Base-by-base conservation (phyloP, 2,888 invertebrate species). In the Eutolmus rufibarbis region DNA sequence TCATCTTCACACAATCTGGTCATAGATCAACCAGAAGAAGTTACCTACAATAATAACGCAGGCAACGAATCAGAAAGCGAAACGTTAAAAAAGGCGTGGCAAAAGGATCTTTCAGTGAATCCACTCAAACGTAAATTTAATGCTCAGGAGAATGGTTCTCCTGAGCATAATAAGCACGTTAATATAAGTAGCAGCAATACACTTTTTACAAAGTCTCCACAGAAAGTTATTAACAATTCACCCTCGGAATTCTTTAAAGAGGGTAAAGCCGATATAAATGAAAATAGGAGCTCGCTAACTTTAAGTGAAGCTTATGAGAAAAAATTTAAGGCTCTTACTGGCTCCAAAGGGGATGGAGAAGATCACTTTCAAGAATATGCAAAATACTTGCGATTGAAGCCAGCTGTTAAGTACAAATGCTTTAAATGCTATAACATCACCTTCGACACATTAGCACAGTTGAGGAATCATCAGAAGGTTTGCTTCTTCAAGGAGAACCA, bases 321-420 rank as follows among this genome's bases (percentile, higher is more conserved):
- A 37, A 66, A 37, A 9, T 34, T 57, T 9, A 56, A 56, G n/a
- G 43, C 31, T 31, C 14, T 37, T 7, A n/a, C 7, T 28, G 51
- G 51, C 12, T 51, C 28, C 1, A 28, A 23, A 84, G 66, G n/a
- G 2, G 82, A 40, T 16, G 37, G 23, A n/a, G 66, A 57, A 31
- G 86, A 56, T 34, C 87, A 88, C 31, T 74, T 87, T 74, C 87
- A 87, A 79, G 96, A 96, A 90, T 96, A 96, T 93, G 95, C 95
- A 81, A 96, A 96, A 91, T 96, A 95, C 91, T 93, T 96, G 89
- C 96, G 96, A 16, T 92, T 96, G 87, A 96, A 96, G 91, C 95
- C 95, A 7, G 94, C 95, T 91, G 95, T 95, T 81, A 95, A 95
- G 92, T 95, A 95, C 91, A 96, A 95, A 91, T 97, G 97, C 91